These are phyloP conservation scores for Macropus fuliginosus DNA, from an alignment of 2,797 vertebrate genomes.

Conservation along the genomic window DNA sequence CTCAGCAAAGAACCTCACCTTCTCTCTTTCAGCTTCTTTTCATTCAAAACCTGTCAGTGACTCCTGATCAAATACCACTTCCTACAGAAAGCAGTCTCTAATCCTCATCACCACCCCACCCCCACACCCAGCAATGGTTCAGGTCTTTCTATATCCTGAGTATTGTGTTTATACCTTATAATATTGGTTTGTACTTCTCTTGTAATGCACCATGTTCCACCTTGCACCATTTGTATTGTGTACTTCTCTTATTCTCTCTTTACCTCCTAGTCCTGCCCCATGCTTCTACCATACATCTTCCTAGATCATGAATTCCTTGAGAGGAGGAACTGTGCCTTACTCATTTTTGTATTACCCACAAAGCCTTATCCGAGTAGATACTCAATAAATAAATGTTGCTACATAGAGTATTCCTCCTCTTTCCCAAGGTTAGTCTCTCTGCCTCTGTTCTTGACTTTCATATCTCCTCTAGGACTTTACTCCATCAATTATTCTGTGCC, in stretches of 20 bases:
- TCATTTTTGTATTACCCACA: background rate
- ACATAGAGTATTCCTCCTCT: background rate
- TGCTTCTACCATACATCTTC: background rate
- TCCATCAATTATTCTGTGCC: background rate
- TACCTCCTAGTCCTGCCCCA: background rate
- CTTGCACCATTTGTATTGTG: background rate
- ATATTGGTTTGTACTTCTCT: background rate
- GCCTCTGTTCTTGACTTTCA: background rate
- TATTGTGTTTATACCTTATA: background rate
- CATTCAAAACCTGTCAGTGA: background rate
- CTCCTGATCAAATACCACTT: background rate
- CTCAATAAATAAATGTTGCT: background rate
- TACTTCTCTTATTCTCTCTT: background rate
- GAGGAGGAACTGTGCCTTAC: background rate
- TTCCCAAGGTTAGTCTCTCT: background rate
- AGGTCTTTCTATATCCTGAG: background rate
- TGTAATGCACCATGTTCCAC: background rate
- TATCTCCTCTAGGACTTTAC: background rate
- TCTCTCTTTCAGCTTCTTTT: background rate
- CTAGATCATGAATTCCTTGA: background rate
- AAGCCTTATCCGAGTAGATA: background rate
- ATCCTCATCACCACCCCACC: background rate
- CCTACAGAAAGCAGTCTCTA: background rate
- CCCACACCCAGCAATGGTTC: too few relatives aligned
- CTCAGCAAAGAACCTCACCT: background rate